Percentiles rank a stretch among this genome's conserved stretches.
Conservation (phyloP, 2,888 invertebrate genomes). For the Epinotia ramella region DNA sequence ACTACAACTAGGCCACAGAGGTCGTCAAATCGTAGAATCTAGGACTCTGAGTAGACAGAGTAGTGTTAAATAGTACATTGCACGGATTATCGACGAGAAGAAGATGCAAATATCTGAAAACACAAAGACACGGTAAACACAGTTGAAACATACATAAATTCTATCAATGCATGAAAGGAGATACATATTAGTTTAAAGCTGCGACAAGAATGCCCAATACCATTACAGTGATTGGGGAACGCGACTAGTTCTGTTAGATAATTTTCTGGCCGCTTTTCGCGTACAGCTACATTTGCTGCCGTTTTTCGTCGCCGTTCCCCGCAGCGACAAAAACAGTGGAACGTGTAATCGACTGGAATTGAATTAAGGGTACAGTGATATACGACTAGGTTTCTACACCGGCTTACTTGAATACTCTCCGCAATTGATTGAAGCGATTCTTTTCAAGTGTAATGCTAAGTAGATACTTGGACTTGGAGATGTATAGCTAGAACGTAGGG, state of each 20-base stretch:
- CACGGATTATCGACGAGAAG: no score
- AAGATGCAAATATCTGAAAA: neutral
- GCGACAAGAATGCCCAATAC: neutral
- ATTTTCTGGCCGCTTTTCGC: neutral
- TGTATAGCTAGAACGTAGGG: conserved; percentile 19
- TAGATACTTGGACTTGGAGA: conserved; percentile 27
- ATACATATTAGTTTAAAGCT: neutral
- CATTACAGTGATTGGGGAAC: neutral
- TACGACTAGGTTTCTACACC: conserved; percentile 23
- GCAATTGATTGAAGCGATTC: conserved; percentile 38
- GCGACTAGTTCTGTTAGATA: neutral
- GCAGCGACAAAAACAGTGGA: conserved; percentile 27
- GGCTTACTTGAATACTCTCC: conserved; percentile 14
- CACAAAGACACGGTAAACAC: neutral
- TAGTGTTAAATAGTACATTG: no score
- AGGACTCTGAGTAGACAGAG: no score
- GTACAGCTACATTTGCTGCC: neutral
- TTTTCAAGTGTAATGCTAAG: conserved; percentile 24
- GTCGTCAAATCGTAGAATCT: no score
- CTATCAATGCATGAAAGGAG: neutral
- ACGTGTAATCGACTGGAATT: conserved; percentile 36
- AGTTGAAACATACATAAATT: neutral
- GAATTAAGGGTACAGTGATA: conserved; percentile 37
- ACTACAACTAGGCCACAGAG: no score
- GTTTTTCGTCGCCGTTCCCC: conserved; percentile 9